Base-by-base conservation (phyloP, 2,797 vertebrate species). In the Microhierax caerulescens region DNA sequence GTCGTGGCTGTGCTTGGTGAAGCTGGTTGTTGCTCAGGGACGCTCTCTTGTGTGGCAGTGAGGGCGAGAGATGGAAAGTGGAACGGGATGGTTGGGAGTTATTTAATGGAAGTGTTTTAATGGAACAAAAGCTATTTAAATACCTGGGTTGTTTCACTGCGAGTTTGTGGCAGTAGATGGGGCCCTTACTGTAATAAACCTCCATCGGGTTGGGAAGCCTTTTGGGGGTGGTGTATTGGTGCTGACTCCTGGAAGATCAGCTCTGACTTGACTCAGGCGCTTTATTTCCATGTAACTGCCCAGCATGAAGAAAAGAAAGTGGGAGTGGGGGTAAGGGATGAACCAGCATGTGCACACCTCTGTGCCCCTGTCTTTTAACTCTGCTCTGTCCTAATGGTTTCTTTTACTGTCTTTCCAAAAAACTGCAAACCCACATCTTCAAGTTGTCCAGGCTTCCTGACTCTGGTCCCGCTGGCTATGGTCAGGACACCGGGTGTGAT, bases 181-280 rank as follows among this genome's bases (percentile, higher is more conserved):
- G 96, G 96, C 95, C 94, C 91, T 96, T 96, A 94, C 86, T 87
- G 86, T 95, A 94, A 95, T 67, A 94, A 91, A 94, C 91, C 60
- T 18, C 61, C 43, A 32, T 30, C 0, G 0, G n/a, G 60, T 74
- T 82, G 60, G 69, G 74, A 91, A 77, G 60, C 13, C 53, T 85
- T 65, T 67, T 73, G 91, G 95, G 95, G 80, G 59, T 91, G 70
- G 54, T 91, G 67, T 11, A 2, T 37, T 67, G 70, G 68, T 1
- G 1, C 39, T 94, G 74, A 27, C 32, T 73, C 50, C 65, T 72
- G 81, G 77, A 93, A 59, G 74, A 87, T 45, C 77, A 92, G 13
- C 59, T 80, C 67, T 73, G 54, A 30, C 32, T 65, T 45, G 16
- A n/a, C 27, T 69, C 34, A 13, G 32, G 50, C 30, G 34, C 45